Evolutionary conservation across 1,140 invertebrate genomes (phyloP), one percentile per base, ranked within the genome.

Genomic region (Atopsyche davidsoni): DNA sequence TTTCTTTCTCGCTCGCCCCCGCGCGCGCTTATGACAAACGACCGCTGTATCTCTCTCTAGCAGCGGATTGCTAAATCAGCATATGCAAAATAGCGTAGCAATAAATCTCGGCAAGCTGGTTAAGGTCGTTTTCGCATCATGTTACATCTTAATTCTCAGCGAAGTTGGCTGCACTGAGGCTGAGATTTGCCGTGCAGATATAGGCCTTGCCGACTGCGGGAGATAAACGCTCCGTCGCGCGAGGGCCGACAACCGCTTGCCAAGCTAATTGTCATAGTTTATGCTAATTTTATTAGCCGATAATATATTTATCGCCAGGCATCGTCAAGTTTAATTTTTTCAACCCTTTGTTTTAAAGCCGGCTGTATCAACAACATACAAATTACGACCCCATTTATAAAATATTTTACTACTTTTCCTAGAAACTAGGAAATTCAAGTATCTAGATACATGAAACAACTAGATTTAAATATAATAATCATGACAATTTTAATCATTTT

Each of bases 141-240:
- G 72, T 74, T 74, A 74, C 72, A 74, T 74, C 72, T 74, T 74
- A 74, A 74, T 74, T 74, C 72, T 68, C 68, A 64, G 65, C 42
- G 48, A 49, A 50, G 49, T 58, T 58, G 56, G 47, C 44, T 58
- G 56, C 56, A 58, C 48, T 51, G 47, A 36, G 18, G 19, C 31
- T 34, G 42, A 49, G 55, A 52, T 57, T 31, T 53, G 46, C 46
- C 41, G 43, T 10, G 51, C 46, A 31, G 46, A 57, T 57, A 51
- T 50, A 35, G 55, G 14, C 55, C 51, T 72, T 73, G 71, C 69
- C 66, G 67, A 72, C 69, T 68, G n/a, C n/a, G n/a, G n/a, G n/a
- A n/a, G n/a, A n/a, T n/a, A n/a, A n/a, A n/a, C n/a, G n/a, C n/a
- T 47, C 55, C 59, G 57, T 62, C 66, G 58, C 62, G 62, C 65